A percentile compares a stretch with the other conserved stretches of the same genome.
These are phyloP conservation scores for Mya arenaria DNA, from an alignment of 1,140 invertebrate genomes.

Conservation along the genomic window DNA sequence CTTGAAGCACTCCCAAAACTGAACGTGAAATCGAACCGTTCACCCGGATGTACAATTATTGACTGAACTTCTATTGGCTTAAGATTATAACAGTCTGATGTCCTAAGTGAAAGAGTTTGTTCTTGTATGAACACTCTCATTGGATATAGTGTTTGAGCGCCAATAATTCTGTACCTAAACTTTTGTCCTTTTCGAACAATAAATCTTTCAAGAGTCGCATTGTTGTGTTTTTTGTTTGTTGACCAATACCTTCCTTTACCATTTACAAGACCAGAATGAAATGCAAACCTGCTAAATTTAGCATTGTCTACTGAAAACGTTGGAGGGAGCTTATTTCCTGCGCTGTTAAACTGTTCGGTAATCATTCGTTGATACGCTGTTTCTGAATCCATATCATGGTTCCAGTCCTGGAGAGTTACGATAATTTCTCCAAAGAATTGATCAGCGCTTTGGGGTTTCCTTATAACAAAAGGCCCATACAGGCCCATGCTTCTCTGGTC, in stretches of 20 bases:
- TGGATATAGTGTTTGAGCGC: slow-evolving; percentile 19
- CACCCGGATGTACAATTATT: slow-evolving; percentile 49
- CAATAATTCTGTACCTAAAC: slow-evolving; percentile 66
- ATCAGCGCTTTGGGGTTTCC: not conserved
- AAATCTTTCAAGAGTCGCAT: slow-evolving; percentile 59
- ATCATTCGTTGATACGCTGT: slow-evolving; percentile 58
- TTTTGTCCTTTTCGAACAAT: slow-evolving; percentile 34
- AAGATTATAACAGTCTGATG: slow-evolving; percentile 12
- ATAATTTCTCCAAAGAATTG: slow-evolving; percentile 37
- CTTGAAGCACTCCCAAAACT: slow-evolving; percentile 88
- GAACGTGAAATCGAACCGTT: slow-evolving; percentile 39
- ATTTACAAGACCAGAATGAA: slow-evolving; percentile 70
- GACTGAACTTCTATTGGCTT: slow-evolving; percentile 10
- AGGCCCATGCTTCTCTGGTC: slow-evolving; percentile 69
- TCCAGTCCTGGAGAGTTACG: slow-evolving; percentile 61
- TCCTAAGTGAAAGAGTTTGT: not conserved
- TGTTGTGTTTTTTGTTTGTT: slow-evolving; percentile 48
- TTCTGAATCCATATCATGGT: slow-evolving; percentile 60
- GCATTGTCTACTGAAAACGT: slow-evolving; percentile 40
- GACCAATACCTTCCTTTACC: slow-evolving; percentile 65
- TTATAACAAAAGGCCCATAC: slow-evolving; percentile 60
- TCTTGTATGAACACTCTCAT: slow-evolving; percentile 34
- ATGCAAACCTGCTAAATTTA: slow-evolving; percentile 53
- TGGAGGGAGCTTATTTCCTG: not conserved
- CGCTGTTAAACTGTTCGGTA: slow-evolving; percentile 16